Evolutionary conservation across 2,113 vertebrate genomes (phyloP), one percentile per base, ranked within the genome.

Genomic region (Caracal caracal): DNA sequence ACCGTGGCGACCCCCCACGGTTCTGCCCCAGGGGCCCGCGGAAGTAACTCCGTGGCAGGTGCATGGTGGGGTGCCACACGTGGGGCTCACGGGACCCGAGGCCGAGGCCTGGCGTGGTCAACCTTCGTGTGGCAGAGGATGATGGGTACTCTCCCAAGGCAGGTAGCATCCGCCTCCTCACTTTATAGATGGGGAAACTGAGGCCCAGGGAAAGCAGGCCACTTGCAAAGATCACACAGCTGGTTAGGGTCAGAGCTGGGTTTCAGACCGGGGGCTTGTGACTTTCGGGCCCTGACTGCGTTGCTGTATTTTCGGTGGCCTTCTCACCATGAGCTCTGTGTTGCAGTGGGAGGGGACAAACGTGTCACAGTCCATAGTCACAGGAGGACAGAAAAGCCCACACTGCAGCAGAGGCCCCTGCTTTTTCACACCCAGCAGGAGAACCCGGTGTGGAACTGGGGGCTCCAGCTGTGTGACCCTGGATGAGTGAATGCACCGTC

Each of bases 91-190:
- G 7, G 40, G 26, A 26, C 19, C n/a, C 2, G 0, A 56, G 71
- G 49, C 47, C 10, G 2, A 30, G 53, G 75, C 79, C 61, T 61
- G 90, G 49, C 43, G 12, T 16, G 47, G 85, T 79, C 15, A 15
- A 0, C 10, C 26, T 40, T 4, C 0, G 1, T 16, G 33, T 24
- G 81, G 49, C 40, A 56, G 15, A 5, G 17, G 33, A 53, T 33
- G 30, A 33, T 0, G 3, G 4, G n/a, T 2, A 5, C 26, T 56
- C 7, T 6, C 24, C n/a, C 0, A 4, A 56, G 51, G 59, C 22
- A n/a, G 63, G 22, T 16, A 10, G 10, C 10, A 7, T 3, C 43
- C 9, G n/a, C 26, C 22, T 17, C 10, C 19, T 30, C 30, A 9
- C 24, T 19, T 30, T 9, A 53, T 5, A 59, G 63, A 35, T 0